phyloP scores from a whole-genome alignment of 2,888 invertebrate genomes.

The Apocheima hispidaria region DNA sequence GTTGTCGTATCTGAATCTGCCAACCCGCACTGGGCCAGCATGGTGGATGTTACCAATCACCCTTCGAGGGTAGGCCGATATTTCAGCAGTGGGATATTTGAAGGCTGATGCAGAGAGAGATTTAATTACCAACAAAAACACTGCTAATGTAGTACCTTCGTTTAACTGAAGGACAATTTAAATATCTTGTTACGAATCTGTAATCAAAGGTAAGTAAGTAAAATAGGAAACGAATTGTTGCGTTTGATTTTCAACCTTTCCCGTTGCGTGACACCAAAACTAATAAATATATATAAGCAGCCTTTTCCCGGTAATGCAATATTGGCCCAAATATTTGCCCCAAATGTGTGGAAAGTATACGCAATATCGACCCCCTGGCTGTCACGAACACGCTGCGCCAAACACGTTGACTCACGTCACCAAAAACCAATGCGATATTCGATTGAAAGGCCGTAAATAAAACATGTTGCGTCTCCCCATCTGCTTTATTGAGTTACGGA shows the following conservation, averaged over 20 bases:
- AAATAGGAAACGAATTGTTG: not conserved
- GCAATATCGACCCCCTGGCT: conserved; percentile 52
- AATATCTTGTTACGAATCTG: no score
- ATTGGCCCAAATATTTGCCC: conserved; percentile 44
- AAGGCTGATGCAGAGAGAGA: no score
- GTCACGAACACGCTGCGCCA: conserved; percentile 50
- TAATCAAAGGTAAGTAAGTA: not conserved
- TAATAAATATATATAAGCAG: conserved; percentile 57
- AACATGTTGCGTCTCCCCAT: conserved; percentile 79
- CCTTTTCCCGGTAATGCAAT: conserved; percentile 54
- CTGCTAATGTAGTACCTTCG: no score
- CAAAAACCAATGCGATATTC: conserved; percentile 76
- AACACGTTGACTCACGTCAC: conserved; percentile 69
- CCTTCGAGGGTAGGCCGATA: no score
- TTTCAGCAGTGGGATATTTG: no score
- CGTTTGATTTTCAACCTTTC: conserved; percentile 28
- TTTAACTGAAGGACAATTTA: no score
- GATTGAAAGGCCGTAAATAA: conserved; percentile 85
- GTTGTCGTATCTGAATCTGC: no score
- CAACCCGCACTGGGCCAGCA: no score
- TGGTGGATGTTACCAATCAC: no score
- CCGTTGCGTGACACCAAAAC: conserved; percentile 60
- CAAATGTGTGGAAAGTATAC: conserved; percentile 41
- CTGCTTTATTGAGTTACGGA: conserved; percentile 84
- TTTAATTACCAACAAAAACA: no score